phyloP scores from a whole-genome alignment of 2,888 invertebrate genomes.

The Arenicola marina region DNA sequence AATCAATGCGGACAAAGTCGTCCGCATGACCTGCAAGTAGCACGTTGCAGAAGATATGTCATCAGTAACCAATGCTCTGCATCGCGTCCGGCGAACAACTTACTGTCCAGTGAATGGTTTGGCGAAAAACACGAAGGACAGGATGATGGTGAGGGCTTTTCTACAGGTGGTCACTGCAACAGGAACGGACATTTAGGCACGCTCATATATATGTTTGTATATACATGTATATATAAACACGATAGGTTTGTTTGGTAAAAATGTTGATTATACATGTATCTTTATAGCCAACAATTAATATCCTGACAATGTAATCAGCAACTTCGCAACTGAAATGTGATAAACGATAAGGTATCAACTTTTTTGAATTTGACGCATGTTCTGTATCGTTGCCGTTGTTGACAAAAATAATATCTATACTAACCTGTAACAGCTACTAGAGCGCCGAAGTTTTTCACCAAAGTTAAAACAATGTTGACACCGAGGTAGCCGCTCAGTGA shows the following conservation, averaged over 20 bases:
- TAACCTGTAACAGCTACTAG: slow-evolving; percentile 82
- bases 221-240: background rate
- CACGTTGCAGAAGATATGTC: slow-evolving; percentile 19
- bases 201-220: background rate
- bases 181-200: slow-evolving; percentile 9
- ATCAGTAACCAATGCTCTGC: too few species aligned
- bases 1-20: background rate
- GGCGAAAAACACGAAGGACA: slow-evolving; percentile 90
- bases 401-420: slow-evolving; percentile 2
- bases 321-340: too few species aligned
- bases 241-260: background rate
- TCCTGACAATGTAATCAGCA: too few species aligned
- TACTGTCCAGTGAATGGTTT: slow-evolving; percentile 93
- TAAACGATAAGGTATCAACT: background rate
- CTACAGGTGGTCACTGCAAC: slow-evolving; percentile 67
- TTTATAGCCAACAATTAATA: too few species aligned
- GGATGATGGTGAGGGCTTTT: slow-evolving; percentile 87
- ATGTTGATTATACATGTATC: too few species aligned
- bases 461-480: slow-evolving; percentile 86
- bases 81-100: slow-evolving; percentile 65
- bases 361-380: background rate
- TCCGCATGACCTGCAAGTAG: slow-evolving; percentile 5
- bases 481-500: slow-evolving; percentile 91
- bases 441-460: slow-evolving; percentile 88
- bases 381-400: background rate